These are phyloP conservation scores for Botia almorhae DNA, from an alignment of 2,797 vertebrate species.

Conservation along the genomic window DNA sequence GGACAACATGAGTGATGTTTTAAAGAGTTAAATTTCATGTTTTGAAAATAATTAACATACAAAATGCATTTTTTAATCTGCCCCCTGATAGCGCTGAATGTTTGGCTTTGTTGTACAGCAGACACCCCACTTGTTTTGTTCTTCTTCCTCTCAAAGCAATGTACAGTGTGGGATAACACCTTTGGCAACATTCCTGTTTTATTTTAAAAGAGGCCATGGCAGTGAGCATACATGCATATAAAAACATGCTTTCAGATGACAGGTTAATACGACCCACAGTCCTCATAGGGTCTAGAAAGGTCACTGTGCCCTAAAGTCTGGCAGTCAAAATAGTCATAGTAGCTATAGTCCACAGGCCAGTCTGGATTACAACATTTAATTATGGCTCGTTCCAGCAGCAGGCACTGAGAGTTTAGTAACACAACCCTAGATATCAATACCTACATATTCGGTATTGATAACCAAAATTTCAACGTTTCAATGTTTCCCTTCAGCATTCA, in stretches of 20 bases:
- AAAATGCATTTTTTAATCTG: conserved; percentile 69
- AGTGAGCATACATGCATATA: conserved; percentile 60
- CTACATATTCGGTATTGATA: background rate
- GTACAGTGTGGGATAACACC: conserved; percentile 68
- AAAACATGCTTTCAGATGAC: conserved; percentile 66
- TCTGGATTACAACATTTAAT: conserved; percentile 16
- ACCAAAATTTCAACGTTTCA: background rate
- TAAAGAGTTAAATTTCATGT: conserved; percentile 69
- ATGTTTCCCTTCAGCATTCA: conserved; percentile 41
- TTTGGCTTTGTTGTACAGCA: conserved; percentile 69
- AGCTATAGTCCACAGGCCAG: conserved; percentile 18
- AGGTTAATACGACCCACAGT: conserved; percentile 67
- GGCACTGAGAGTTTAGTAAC: conserved; percentile 26
- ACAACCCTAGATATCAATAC: background rate
- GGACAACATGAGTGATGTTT: conserved; percentile 65
- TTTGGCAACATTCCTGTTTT: conserved; percentile 65
- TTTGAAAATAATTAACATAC: conserved; percentile 73
- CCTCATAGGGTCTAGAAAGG: conserved; percentile 49
- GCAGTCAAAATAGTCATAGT: conserved; percentile 50
- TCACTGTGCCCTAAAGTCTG: conserved; percentile 48
- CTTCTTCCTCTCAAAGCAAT: conserved; percentile 63
- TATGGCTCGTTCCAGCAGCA: background rate
- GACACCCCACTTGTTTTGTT: conserved; percentile 71
- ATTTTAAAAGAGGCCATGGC: conserved; percentile 66
- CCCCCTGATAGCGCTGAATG: conserved; percentile 65